Base-by-base conservation (phyloP, 2,113 vertebrate species). In the Leucosticte australis region DNA sequence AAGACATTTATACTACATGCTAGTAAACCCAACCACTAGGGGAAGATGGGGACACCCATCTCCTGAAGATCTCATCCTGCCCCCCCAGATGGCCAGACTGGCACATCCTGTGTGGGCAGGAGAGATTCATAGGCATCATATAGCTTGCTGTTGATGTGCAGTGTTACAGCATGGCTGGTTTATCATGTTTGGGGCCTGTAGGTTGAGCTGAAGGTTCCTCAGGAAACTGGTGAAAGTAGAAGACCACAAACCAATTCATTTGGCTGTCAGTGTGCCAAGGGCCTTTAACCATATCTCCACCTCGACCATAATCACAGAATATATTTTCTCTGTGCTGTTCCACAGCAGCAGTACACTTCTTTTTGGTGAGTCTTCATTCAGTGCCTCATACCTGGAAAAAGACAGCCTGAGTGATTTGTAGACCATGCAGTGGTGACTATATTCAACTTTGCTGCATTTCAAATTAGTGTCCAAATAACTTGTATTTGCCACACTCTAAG, bases 11-110 rank as follows among this genome's bases (percentile, higher is more conserved):
- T 52, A 21, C 9, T 37, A 3, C 20, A 19, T 60, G 14, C 31
- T 69, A 19, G n/a, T 65, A 62, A 94, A 78, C 4, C 22, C 4
- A 60, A 0, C 23, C 10, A 0, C 57, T 70, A 50, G 16, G 50
- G n/a, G 67, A 65, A 22, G 42, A 31, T 44, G 24, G 16, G 24
- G 27, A 11, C 9, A 6, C 0, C 0, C 0, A 3, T 64, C 16
- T 85, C 50, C 15, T 47, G 44, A 71, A 47, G 69, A 35, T 20
- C 15, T 55, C 7, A 20, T 83, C 18, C 30, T 69, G 41, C 18
- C 33, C 33, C 16, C 16, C 9, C 2, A 0, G 12, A 11, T 14
- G 55, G 21, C 35, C 33, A 56, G 49, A 19, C 23, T 28, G 5
- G 30, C 15, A 28, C 16, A 1, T 33, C 8, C 28, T 60, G 8